Percentiles rank a stretch among this genome's conserved stretches.
phyloP scores from a whole-genome alignment of 1,140 invertebrate genomes.

The Pseudomyrmex gracilis region DNA sequence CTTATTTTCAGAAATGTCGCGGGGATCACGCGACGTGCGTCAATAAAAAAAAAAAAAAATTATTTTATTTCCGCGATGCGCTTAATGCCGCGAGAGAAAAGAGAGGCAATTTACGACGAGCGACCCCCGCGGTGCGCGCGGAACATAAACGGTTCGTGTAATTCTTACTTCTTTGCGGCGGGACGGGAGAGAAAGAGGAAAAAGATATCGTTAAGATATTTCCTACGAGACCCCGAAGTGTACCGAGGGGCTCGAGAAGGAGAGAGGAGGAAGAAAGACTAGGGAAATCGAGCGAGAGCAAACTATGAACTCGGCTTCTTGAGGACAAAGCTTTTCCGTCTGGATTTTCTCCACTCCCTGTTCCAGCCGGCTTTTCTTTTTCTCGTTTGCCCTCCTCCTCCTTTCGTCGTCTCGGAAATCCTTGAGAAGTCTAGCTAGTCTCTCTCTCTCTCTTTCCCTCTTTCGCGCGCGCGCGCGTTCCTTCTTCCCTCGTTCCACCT shows the following conservation, averaged over 20 bases:
- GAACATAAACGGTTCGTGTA: conserved; percentile 56
- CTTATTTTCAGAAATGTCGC: conserved; percentile 3
- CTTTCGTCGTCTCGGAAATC: conserved; percentile 74
- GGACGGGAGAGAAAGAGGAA: conserved; percentile 36
- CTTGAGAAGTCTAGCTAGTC: conserved; percentile 72
- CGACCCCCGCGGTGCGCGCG: conserved; percentile 1
- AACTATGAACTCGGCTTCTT: conserved; percentile 76
- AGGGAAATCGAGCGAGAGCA: conserved; percentile 78
- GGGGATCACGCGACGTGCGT: conserved; percentile 26
- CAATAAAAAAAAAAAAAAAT: conserved; percentile 41
- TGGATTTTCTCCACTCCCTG: conserved; percentile 65
- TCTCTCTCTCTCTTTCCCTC: conserved; percentile 31
- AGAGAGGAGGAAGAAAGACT: conserved; percentile 24
- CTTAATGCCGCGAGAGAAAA: conserved; percentile 43
- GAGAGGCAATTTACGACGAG: conserved; percentile 34
- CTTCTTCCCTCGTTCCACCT: conserved; percentile 33
- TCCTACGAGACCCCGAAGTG: conserved; percentile 73
- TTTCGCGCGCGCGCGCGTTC: not conserved
- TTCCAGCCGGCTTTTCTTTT: conserved; percentile 53
- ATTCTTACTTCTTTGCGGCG: conserved; percentile 36
- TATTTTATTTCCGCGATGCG: conserved; percentile 48
- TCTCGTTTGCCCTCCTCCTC: conserved; percentile 41
- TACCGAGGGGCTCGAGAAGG: conserved; percentile 43
- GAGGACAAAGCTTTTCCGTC: conserved; percentile 77
- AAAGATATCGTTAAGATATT: conserved; percentile 74